Evolutionary conservation across 2,113 vertebrate genomes (phyloP).

Genomic region (Toxotes chatareus): DNA sequence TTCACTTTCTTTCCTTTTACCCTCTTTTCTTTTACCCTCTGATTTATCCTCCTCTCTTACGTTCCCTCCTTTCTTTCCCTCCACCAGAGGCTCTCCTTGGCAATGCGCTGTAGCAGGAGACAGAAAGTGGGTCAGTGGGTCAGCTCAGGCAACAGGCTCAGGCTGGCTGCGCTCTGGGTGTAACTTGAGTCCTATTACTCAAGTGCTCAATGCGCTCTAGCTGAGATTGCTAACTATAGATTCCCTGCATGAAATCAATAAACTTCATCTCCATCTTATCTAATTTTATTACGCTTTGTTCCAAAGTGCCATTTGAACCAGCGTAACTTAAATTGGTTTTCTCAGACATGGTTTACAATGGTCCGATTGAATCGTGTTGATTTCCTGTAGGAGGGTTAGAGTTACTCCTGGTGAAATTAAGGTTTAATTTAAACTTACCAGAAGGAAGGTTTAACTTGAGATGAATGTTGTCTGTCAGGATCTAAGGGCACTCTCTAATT

Average conservation of each 20-base stretch:
- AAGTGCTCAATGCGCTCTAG: slow-evolving; percentile 33
- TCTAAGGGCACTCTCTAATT: background rate
- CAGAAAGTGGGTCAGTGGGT: slow-evolving; percentile 84
- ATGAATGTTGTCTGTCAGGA: background rate
- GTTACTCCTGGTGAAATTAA: background rate
- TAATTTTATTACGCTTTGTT: slow-evolving; percentile 13
- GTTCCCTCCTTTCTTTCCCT: slow-evolving; percentile 41
- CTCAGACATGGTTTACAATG: background rate
- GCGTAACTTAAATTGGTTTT: background rate
- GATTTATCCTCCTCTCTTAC: slow-evolving; percentile 27
- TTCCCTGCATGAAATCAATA: slow-evolving; percentile 22
- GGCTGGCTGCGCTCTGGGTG: slow-evolving; percentile 60
- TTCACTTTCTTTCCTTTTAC: slow-evolving; percentile 52
- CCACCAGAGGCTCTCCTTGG: slow-evolving; percentile 67
- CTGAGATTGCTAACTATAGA: slow-evolving; percentile 45
- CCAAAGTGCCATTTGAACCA: background rate
- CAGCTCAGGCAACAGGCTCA: slow-evolving; percentile 71
- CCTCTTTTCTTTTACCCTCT: slow-evolving; percentile 20
- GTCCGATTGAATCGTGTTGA: background rate
- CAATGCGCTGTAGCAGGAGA: slow-evolving; percentile 53
- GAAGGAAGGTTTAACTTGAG: background rate
- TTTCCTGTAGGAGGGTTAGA: background rate
- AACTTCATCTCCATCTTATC: background rate
- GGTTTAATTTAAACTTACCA: background rate
- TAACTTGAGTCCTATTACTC: slow-evolving; percentile 67